These are phyloP conservation scores for Osmoderma eremita DNA, from an alignment of 2,888 invertebrate species.

Conservation along the genomic window DNA sequence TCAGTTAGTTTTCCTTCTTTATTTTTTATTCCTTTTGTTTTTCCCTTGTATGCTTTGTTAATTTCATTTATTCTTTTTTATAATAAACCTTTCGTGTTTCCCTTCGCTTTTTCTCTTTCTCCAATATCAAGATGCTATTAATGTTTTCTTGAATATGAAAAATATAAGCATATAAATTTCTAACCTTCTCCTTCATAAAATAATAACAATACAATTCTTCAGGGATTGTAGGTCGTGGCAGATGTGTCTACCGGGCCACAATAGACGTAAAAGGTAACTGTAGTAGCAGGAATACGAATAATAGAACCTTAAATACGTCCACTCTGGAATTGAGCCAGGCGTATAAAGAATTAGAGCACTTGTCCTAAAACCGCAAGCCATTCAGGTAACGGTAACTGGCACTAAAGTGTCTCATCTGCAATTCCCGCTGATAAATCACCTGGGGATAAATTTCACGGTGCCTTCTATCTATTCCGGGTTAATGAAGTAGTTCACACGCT, in stretches of 20 bases:
- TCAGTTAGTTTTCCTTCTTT: too few species aligned
- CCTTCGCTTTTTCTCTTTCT: too few species aligned
- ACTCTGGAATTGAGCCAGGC: slow-evolving; percentile 55
- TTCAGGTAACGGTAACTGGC: slow-evolving; percentile 61
- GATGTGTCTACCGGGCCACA: not conserved
- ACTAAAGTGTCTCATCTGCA: slow-evolving; percentile 63
- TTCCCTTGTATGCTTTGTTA: too few species aligned
- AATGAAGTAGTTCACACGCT: slow-evolving; percentile 58
- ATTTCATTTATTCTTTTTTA: too few species aligned
- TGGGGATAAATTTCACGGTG: slow-evolving; percentile 56
- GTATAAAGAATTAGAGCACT: slow-evolving; percentile 58
- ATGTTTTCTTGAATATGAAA: too few species aligned
- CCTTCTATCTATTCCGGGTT: slow-evolving; percentile 52
- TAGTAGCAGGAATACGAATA: slow-evolving; percentile 12
- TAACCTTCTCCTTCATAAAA: too few species aligned
- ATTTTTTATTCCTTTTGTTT: too few species aligned
- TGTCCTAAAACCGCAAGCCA: slow-evolving; percentile 56
- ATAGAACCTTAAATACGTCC: slow-evolving; percentile 42
- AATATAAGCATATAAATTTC: too few species aligned
- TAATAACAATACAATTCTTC: too few species aligned
- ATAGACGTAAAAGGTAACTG: not conserved
- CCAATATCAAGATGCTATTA: too few species aligned
- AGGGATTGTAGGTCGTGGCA: not conserved
- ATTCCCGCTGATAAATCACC: slow-evolving; percentile 61
- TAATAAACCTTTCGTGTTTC: too few species aligned